Conservation (phyloP, 2,113 vertebrate species). For the Microcebus murinus region DNA sequence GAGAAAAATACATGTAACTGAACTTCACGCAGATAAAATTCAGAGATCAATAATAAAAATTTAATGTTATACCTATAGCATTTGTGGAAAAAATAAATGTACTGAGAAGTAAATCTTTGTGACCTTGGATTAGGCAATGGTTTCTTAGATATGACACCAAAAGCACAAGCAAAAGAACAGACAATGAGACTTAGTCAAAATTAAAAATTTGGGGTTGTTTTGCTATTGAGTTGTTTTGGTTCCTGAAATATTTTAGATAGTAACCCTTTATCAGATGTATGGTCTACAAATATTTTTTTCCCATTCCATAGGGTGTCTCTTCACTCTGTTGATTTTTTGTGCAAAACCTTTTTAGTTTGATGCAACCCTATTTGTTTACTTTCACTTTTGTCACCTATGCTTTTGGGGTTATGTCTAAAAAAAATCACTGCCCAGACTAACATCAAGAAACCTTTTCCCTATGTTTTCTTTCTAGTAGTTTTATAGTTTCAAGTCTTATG, state of each 20-base stretch:
- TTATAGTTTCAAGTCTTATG: not conserved
- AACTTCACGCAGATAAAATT: not conserved
- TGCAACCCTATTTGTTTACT: not conserved
- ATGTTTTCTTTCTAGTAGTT: not conserved
- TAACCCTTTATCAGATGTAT: not conserved
- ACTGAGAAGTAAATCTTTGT: conserved; percentile 29
- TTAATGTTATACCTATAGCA: not conserved
- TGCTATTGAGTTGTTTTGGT: not conserved
- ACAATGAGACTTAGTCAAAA: not conserved
- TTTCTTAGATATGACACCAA: not conserved
- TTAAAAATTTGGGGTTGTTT: not conserved
- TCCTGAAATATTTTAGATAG: not conserved
- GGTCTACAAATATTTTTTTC: not conserved
- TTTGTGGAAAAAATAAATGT: not conserved
- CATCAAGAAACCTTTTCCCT: not conserved
- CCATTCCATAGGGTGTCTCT: not conserved
- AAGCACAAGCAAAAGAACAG: conserved; percentile 18
- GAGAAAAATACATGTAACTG: not conserved
- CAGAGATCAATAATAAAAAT: not conserved
- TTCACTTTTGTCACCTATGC: not conserved
- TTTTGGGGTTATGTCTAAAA: not conserved
- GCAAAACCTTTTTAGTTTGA: not conserved
- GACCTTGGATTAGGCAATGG: not conserved
- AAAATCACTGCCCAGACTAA: not conserved
- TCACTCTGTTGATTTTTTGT: not conserved